These are phyloP conservation scores for Capitella teleta DNA, from an alignment of 1,140 invertebrate species.

Conservation along the genomic window DNA sequence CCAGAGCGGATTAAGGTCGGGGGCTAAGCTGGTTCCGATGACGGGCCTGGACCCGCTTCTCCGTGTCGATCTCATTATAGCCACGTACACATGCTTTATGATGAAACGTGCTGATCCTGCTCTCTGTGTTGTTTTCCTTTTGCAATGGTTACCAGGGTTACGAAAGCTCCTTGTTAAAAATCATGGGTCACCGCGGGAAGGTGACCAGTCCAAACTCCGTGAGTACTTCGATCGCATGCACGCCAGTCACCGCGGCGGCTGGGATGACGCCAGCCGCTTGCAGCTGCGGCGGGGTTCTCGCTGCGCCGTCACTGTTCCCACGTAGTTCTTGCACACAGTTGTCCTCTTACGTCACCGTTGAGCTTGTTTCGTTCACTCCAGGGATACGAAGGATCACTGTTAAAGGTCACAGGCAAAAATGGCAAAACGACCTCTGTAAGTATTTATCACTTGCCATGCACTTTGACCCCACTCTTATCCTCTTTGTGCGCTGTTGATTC, in stretches of 20 bases:
- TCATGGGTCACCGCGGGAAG: slow-evolving; percentile 42
- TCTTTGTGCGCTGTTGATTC: too few relatives aligned
- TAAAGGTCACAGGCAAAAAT: slow-evolving; percentile 99
- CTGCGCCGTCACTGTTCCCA: too few relatives aligned
- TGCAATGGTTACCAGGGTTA: slow-evolving; percentile 65
- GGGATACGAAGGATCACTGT: slow-evolving; percentile 82
- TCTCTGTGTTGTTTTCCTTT: slow-evolving; percentile 2
- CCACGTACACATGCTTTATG: too few relatives aligned
- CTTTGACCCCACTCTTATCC: too few relatives aligned
- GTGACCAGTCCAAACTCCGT: slow-evolving; percentile 36
- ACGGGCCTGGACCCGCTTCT: too few relatives aligned
- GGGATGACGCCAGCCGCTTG: neutral
- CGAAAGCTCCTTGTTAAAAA: slow-evolving; percentile 40
- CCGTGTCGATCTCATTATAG: too few relatives aligned
- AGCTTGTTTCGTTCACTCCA: slow-evolving; percentile 27
- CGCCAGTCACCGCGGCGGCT: neutral
- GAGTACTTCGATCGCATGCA: slow-evolving; percentile 18
- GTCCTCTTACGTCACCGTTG: neutral
- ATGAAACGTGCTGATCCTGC: neutral
- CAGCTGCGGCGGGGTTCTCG: too few relatives aligned
- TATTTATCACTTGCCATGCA: slow-evolving; percentile 18
- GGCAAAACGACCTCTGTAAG: slow-evolving; percentile 98
- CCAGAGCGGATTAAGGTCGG: too few relatives aligned
- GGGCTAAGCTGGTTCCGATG: too few relatives aligned
- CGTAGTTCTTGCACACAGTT: neutral